A percentile compares a stretch with the other conserved stretches of the same genome.
These are phyloP conservation scores for Hyposoter dolosus DNA, from an alignment of 2,888 invertebrate species.

Conservation along the genomic window DNA sequence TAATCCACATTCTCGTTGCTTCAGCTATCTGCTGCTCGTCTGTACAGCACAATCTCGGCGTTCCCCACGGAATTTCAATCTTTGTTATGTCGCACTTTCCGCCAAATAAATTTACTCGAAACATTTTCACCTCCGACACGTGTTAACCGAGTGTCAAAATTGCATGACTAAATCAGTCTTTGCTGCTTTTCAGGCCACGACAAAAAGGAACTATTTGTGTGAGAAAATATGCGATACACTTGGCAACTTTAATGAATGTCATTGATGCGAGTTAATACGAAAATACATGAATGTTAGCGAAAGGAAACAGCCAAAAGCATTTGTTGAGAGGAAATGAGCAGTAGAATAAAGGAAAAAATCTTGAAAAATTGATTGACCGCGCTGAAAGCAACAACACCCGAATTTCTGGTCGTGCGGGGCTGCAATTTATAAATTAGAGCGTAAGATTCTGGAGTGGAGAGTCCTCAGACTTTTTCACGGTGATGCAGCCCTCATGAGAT, in stretches of 20 bases:
- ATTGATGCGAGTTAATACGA: not conserved
- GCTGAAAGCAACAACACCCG: too few relatives aligned
- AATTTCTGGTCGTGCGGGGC: not conserved
- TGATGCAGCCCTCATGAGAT: not conserved
- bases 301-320: too few relatives aligned
- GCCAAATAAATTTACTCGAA: slow-evolving; percentile 51
- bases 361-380: not conserved
- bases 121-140: slow-evolving; percentile 51
- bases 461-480: not conserved
- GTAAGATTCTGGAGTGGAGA: not conserved
- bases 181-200: not conserved
- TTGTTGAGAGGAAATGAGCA: too few relatives aligned
- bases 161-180: slow-evolving; percentile 22
- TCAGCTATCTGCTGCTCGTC: slow-evolving; percentile 20
- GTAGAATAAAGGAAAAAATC: too few relatives aligned
- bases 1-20: slow-evolving; percentile 40
- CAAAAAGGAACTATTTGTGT: not conserved
- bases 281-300: not conserved
- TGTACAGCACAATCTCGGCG: slow-evolving; percentile 32
- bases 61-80: slow-evolving; percentile 49
- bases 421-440: not conserved
- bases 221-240: not conserved
- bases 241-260: not conserved
- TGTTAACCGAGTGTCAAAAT: slow-evolving; percentile 38
- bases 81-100: slow-evolving; percentile 38